phyloP scores from a whole-genome alignment of 2,888 invertebrate species.

The Pristionchus arcanus region DNA sequence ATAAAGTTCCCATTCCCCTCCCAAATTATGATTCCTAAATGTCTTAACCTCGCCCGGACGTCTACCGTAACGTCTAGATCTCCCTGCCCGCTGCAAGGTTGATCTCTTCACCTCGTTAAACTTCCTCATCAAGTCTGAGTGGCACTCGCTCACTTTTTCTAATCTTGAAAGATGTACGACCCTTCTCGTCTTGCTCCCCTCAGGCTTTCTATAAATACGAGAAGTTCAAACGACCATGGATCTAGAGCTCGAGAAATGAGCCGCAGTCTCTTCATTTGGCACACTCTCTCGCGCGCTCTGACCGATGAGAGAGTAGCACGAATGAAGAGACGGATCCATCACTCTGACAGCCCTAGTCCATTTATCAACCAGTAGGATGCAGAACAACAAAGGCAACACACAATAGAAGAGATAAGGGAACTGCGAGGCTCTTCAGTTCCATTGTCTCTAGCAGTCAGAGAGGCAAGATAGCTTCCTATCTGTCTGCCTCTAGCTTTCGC shows the following conservation, averaged over 20 bases:
- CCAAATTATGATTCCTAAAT: too few species aligned
- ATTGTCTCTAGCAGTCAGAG: neutral
- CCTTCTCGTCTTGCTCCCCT: constrained; percentile 2
- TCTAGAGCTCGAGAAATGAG: too few species aligned
- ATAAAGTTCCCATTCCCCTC: too few species aligned
- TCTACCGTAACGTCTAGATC: neutral
- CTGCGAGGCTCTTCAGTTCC: neutral
- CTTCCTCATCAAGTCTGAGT: neutral
- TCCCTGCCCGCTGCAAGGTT: neutral
- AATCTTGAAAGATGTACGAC: neutral
- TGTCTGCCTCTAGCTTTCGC: neutral
- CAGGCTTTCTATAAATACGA: neutral
- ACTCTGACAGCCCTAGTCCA: too few species aligned
- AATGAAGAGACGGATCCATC: too few species aligned
- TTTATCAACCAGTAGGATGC: neutral
- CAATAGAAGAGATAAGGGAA: neutral
- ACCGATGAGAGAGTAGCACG: too few species aligned
- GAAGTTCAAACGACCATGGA: constrained; percentile 4
- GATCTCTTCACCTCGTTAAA: neutral
- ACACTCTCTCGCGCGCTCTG: too few species aligned
- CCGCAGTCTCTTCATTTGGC: too few species aligned
- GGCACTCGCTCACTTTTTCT: neutral
- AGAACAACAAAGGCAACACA: neutral
- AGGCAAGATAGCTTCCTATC: neutral
- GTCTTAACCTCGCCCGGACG: too few species aligned